Base-by-base conservation (phyloP, 2,797 vertebrate genomes). In the Clarias laeviceps region DNA sequence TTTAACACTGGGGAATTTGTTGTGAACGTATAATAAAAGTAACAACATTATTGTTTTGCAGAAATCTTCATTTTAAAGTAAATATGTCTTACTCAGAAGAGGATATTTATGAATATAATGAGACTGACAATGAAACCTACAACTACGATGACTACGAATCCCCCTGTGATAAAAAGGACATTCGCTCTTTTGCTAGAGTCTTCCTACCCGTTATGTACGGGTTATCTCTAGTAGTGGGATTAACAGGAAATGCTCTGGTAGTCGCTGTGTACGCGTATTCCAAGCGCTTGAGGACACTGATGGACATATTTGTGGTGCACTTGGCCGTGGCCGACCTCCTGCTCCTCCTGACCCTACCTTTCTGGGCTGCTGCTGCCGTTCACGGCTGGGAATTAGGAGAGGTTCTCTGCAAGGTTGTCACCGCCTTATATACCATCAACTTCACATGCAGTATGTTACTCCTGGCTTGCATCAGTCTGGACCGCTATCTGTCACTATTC, bases 381-480 rank as follows among this genome's bases (percentile, higher is more conserved):
- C 91, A 94, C 1, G 97, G 97, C 29, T 99, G 98, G 98, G 90
- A 96, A 81, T 92, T 98, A 32, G 97, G 98, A 5, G 90, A 84
- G 3, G 4, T 76, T 0, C 90, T 96, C 90, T 99, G 98, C 88
- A 99, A 97, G 92, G 87, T 97, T 0, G 91, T 97, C 22, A 96
- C 96, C 0, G 94, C 95, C 18, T 92, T 96, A 82, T 98, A 98
- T 88, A 96, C 96, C 0, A 91, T 96, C 78, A 99, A 97, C 91
- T 99, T 99, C 91, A 96, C 95, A 83, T 97, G 96, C 50, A 95
- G 97, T 89, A 99, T 98, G 97, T 92, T 97, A 89, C 95, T 99
- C 82, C 92, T 99, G 92, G 97, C 97, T 57, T 98, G 96, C 80
- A 96, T 99, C 91, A 98, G 98, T 5, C 73, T 98, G 84, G 98